These are phyloP conservation scores for Oreochromis niloticus DNA, from an alignment of 2,113 vertebrate genomes.

Conservation along the genomic window DNA sequence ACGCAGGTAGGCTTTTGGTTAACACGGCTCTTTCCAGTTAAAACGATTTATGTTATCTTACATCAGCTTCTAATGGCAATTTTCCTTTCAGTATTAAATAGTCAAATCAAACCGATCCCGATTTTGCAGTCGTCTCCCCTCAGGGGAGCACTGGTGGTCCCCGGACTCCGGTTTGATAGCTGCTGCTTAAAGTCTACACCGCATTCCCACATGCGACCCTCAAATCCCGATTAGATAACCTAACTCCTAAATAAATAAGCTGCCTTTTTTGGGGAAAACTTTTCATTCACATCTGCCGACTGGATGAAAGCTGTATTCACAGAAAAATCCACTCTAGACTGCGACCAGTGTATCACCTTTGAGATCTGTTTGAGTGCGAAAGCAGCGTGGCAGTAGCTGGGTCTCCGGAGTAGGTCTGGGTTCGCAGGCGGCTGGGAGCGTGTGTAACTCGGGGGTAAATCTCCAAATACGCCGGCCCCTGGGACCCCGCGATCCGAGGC, in stretches of 20 bases:
- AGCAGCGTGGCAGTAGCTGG: constrained; percentile 82
- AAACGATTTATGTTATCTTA: neutral
- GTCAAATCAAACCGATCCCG: neutral
- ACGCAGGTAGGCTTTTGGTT: neutral
- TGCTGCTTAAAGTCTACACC: neutral
- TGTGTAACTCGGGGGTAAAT: constrained; percentile 77
- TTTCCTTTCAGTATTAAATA: neutral
- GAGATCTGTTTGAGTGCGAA: constrained; percentile 83
- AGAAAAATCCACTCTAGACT: neutral
- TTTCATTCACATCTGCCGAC: constrained; percentile 7
- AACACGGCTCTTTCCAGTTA: neutral
- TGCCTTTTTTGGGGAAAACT: neutral
- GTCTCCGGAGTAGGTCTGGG: constrained; percentile 75
- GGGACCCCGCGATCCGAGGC: constrained; percentile 78
- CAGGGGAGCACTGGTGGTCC: constrained; percentile 14
- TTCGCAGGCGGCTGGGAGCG: constrained; percentile 69
- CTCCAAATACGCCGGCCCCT: constrained; percentile 75
- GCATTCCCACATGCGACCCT: constrained; percentile 29
- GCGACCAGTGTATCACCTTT: constrained; percentile 72
- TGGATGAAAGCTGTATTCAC: constrained; percentile 4
- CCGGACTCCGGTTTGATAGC: constrained; percentile 6
- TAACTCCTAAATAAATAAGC: neutral
- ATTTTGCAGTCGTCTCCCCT: neutral
- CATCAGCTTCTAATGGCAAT: neutral
- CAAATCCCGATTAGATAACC: neutral